Conservation (phyloP, 2,113 vertebrate genomes). For the Trachemys scripta region DNA sequence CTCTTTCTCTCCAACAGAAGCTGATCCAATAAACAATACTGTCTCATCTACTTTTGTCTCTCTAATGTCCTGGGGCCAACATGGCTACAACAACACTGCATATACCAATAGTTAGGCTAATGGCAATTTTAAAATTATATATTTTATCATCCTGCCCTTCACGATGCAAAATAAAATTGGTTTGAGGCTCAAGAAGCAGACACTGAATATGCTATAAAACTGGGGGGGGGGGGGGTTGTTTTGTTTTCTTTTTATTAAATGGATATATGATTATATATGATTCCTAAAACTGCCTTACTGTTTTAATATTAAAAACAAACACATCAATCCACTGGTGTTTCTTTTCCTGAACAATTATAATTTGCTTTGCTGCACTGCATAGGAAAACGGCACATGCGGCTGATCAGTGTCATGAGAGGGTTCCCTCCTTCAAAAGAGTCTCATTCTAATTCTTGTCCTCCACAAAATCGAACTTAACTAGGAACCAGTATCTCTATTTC, state of each 20-base stretch:
- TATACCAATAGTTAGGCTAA: neutral
- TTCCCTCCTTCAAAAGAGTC: neutral
- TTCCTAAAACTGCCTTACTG: neutral
- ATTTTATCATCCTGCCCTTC: neutral
- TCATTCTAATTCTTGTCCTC: neutral
- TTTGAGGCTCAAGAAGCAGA: neutral
- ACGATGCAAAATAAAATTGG: neutral
- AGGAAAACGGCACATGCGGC: neutral
- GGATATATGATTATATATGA: neutral
- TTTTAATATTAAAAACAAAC: neutral
- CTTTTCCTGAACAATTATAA: neutral
- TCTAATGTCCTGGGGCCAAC: neutral
- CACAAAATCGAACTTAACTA: constrained; percentile 35
- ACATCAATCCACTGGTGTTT: neutral
- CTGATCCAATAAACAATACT: neutral
- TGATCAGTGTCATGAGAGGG: neutral
- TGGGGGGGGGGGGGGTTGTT: neutral
- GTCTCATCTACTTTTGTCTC: neutral
- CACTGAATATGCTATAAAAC: neutral
- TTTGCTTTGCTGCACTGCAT: neutral
- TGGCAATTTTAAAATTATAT: neutral
- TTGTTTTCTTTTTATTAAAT: accelerated
- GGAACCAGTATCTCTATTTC: neutral
- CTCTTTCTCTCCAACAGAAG: neutral
- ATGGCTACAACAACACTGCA: neutral